Conservation (phyloP, 2,888 invertebrate genomes). For the Pardosa pseudoannulata region DNA sequence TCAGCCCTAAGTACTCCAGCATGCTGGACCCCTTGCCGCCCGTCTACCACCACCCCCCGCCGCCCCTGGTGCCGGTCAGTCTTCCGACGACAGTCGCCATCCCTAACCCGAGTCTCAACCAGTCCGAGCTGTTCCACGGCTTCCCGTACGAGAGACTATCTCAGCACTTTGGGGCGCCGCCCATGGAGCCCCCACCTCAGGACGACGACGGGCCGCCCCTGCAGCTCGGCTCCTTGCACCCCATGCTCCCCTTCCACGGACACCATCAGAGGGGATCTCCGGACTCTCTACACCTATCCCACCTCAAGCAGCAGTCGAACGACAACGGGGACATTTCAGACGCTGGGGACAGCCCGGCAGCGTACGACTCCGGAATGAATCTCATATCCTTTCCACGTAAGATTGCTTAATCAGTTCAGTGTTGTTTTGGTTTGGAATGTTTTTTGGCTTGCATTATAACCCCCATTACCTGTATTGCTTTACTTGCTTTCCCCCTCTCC, state of each 20-base stretch:
- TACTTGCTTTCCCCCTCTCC: no score
- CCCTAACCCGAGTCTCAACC: constrained; percentile 95
- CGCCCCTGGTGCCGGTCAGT: constrained; percentile 90
- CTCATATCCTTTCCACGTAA: constrained; percentile 93
- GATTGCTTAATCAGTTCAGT: neutral
- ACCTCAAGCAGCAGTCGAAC: constrained; percentile 66
- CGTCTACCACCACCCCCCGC: constrained; percentile 81
- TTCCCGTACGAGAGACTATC: constrained; percentile 37
- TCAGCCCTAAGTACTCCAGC: constrained; percentile 56
- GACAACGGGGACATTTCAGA: constrained; percentile 86
- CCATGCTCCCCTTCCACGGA: constrained; percentile 56
- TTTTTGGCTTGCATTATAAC: neutral
- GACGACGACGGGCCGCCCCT: constrained; percentile 65
- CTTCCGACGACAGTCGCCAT: constrained; percentile 97
- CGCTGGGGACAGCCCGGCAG: constrained; percentile 86
- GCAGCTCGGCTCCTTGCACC: constrained; percentile 38
- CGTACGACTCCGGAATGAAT: constrained; percentile 94
- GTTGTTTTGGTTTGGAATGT: no score
- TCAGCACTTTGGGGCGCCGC: constrained; percentile 29
- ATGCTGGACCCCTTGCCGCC: constrained; percentile 73
- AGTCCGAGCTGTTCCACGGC: constrained; percentile 94
- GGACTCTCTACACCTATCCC: constrained; percentile 71
- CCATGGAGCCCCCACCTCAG: constrained; percentile 17
- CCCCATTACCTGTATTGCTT: neutral
- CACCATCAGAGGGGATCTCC: constrained; percentile 73